A percentile compares a stretch with the other conserved stretches of the same genome.
phyloP scores from a whole-genome alignment of 1,140 invertebrate species.

The Bombus pascuorum region DNA sequence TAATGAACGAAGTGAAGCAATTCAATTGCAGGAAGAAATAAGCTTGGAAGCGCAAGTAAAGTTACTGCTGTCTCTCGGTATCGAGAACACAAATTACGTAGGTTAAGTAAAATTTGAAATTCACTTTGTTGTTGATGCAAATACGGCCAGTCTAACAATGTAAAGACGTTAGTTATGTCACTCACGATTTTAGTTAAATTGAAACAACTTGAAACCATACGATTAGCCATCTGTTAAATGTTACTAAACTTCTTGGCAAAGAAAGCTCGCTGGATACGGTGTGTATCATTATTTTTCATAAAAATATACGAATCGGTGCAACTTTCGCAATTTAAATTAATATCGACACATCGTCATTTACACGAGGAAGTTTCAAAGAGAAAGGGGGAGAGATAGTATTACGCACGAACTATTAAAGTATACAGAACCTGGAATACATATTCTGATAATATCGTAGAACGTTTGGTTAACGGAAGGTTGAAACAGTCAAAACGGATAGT shows the following conservation, averaged over 20 bases:
- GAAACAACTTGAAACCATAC: not conserved
- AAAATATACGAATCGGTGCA: no score
- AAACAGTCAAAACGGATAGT: no score
- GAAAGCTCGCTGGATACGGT: not conserved
- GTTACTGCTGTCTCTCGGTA: not conserved
- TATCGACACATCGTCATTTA: no score
- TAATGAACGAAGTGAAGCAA: not conserved
- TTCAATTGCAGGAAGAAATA: not conserved
- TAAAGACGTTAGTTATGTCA: not conserved
- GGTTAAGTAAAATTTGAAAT: conserved; percentile 3
- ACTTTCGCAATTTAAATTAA: no score
- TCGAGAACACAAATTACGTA: not conserved
- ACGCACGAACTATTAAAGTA: no score
- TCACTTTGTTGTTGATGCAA: not conserved
- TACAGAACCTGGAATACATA: no score
- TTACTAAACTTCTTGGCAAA: not conserved
- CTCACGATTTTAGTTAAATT: not conserved
- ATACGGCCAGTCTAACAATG: not conserved
- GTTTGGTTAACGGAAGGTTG: no score
- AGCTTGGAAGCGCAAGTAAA: not conserved
- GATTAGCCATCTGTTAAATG: not conserved
- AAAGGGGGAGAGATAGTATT: no score
- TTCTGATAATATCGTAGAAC: no score
- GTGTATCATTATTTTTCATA: no score
- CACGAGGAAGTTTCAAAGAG: no score